phyloP scores from a whole-genome alignment of 2,797 vertebrate species.

The Amblyopsis hoosieri region DNA sequence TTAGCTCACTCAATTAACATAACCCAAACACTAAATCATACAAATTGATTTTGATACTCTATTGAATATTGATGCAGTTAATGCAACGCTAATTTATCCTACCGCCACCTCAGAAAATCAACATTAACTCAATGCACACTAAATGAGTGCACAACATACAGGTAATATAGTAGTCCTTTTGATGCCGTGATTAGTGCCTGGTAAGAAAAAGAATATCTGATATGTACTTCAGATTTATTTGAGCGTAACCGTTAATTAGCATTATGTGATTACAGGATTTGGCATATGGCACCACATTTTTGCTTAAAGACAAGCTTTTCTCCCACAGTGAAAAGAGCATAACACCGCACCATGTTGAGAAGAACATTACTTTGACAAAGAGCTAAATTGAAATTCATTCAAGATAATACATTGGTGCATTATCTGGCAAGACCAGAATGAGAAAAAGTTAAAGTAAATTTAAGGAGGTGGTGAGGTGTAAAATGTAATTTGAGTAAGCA shows the following conservation, averaged over 20 bases:
- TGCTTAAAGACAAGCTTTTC: background rate
- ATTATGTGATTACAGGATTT: too few relatives aligned
- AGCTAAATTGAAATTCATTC: background rate
- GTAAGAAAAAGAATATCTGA: too few relatives aligned
- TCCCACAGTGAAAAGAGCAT: background rate
- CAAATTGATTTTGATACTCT: too few relatives aligned
- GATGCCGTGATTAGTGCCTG: too few relatives aligned
- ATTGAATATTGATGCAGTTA: background rate
- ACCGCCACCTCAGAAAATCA: too few relatives aligned
- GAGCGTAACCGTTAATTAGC: too few relatives aligned
- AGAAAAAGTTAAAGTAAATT: background rate
- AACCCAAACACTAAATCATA: background rate
- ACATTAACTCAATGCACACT: too few relatives aligned
- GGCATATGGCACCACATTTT: background rate
- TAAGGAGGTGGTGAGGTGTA: background rate
- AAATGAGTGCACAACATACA: background rate
- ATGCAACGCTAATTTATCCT: background rate
- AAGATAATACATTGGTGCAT: background rate
- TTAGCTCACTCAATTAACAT: constrained; percentile 1
- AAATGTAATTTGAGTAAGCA: background rate
- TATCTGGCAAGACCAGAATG: background rate
- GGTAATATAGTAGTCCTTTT: too few relatives aligned
- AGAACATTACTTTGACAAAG: background rate
- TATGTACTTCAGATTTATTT: too few relatives aligned
- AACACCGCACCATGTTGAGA: background rate